Percentiles rank a stretch among this genome's conserved stretches.
Evolutionary conservation across 2,797 vertebrate genomes (phyloP).

Genomic region (Melanogrammus aeglefinus): DNA sequence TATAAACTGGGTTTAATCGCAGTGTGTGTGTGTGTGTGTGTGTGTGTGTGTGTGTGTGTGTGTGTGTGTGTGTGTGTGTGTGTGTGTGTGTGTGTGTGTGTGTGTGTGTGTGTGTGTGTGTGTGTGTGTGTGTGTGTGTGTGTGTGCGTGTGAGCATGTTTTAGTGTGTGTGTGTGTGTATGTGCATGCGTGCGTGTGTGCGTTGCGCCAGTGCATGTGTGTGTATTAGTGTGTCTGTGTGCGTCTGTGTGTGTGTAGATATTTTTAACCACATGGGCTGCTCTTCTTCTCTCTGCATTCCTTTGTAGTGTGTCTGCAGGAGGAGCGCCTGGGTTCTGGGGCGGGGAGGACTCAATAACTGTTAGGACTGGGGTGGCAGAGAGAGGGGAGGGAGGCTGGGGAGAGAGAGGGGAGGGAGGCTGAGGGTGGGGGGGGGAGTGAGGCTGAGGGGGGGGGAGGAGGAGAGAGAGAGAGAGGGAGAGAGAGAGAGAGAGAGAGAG

Average conservation of each 20-base stretch:
- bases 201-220: conserved; percentile 1
- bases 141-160: conserved; percentile 11
- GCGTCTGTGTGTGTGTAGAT: conserved; percentile 25
- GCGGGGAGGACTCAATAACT: not conserved
- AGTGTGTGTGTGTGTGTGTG: conserved; percentile 19
- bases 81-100: too few relatives aligned
- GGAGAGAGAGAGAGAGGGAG: conserved; percentile 38
- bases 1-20: conserved; percentile 57
- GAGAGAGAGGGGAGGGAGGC: not conserved
- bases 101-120: conserved; percentile 17
- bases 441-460: conserved; percentile 21
- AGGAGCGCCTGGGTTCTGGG: conserved; percentile 35
- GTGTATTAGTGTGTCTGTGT: conserved; percentile 17
- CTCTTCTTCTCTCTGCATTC: conserved; percentile 47
- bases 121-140: conserved; percentile 18
- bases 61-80: conserved; percentile 14
- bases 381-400: conserved; percentile 32
- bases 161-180: conserved; percentile 13
- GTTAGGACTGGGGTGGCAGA: conserved; percentile 42
- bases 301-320: conserved; percentile 46
- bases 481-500: not conserved
- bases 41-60: conserved; percentile 15
- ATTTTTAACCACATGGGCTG: conserved; percentile 44
- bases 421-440: not conserved
- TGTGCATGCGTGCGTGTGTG: conserved; percentile 11